Base-by-base conservation (phyloP, 2,888 invertebrate species). In the Leptopilina myrica region DNA sequence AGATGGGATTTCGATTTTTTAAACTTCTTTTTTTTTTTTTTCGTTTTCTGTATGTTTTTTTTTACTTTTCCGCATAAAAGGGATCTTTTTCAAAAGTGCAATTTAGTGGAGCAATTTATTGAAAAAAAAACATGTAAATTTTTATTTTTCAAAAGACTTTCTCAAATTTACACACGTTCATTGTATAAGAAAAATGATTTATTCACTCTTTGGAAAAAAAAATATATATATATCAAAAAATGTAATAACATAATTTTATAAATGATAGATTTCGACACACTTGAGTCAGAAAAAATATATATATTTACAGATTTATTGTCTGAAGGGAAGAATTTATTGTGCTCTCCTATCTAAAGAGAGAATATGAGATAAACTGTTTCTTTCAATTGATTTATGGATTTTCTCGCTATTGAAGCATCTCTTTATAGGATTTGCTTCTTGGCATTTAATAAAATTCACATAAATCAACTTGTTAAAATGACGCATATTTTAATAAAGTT, bases 311-410 rank as follows among this genome's bases (percentile, higher is more conserved):
- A 62, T 62, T 62, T 62, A 62, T 62, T 62, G 62, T 62, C 62
- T 15, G 62, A 20, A 62, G n/a, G 20, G 62, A 15, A 62, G 20
- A 62, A 62, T 62, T 62, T 62, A 62, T 62, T 20, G 62, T 62
- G 20, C 20, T 20, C 62, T 62, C 62, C 6, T 62, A 62, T 62
- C 62, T 20, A 59, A 59, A 59, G 59, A 15, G 59, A 59, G 59
- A 59, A 59, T n/a, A 62, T 62, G 62, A 62, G 62, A 62, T 62
- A 62, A 62, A 62, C 62, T 62, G 62, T 62, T 62, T 62, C 62
- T 62, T 62, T 20, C 20, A 20, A 20, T 15, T 62, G 62, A 62
- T 62, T 62, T 62, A 62, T 62, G 62, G 62, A 15, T 62, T 62
- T 62, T 62, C 62, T 62, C 62, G 62, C 15, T 62, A 62, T 20